Conservation (phyloP, 2,888 invertebrate genomes). For the Pterobdella sp. region DNA sequence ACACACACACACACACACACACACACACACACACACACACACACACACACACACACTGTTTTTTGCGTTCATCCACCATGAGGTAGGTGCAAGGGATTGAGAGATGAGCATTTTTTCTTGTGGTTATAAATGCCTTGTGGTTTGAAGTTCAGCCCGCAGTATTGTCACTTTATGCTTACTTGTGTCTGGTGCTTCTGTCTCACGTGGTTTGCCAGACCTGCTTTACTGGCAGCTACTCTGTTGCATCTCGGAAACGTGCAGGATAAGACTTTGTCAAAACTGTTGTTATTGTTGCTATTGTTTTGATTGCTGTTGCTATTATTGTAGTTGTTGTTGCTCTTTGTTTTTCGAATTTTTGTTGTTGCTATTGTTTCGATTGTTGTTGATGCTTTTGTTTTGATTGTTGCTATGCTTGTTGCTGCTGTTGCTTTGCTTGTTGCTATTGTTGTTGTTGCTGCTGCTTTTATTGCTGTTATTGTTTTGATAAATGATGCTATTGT, state of each 20-base stretch:
- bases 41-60: neutral
- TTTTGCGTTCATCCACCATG: neutral
- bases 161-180: too few species aligned
- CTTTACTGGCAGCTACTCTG: too few species aligned
- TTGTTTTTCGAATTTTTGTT: neutral
- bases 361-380: conserved; percentile 11
- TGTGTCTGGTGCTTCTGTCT: too few species aligned
- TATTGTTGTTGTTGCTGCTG: conserved; percentile 11
- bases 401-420: neutral
- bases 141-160: too few species aligned
- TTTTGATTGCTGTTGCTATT: neutral
- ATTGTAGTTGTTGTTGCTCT: conserved; percentile 4
- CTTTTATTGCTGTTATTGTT: neutral
- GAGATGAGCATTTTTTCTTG: too few species aligned
- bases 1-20: conserved; percentile 1
- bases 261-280: too few species aligned
- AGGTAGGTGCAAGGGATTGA: too few species aligned
- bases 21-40: conserved; percentile 1
- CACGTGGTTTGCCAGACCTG: too few species aligned
- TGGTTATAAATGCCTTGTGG: too few species aligned
- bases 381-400: neutral
- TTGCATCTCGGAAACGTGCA: too few species aligned
- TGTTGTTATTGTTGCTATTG: neutral
- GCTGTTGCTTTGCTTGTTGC: neutral
- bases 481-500: neutral